Conservation (phyloP, 2,113 vertebrate genomes). For the Sphaerodactylus townsendi region DNA sequence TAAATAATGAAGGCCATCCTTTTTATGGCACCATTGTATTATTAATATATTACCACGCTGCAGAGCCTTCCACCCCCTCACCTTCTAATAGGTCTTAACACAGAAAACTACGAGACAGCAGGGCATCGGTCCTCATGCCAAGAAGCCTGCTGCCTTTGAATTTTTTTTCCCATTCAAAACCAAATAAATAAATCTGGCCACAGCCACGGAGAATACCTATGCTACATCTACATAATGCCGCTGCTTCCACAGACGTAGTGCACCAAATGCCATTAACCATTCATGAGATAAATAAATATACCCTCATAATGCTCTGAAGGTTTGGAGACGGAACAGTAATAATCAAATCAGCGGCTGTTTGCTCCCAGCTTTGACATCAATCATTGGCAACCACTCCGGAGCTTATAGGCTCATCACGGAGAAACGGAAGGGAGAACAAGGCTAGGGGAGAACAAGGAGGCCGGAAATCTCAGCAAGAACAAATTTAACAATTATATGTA, state of each 20-base stretch:
- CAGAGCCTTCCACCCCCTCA: neutral
- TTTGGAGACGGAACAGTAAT: conserved; percentile 68
- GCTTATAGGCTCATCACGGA: conserved; percentile 38
- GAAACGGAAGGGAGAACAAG: conserved; percentile 40
- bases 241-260: conserved; percentile 25
- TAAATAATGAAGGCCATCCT: conserved; percentile 67
- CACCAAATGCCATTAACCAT: conserved; percentile 49
- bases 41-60: conserved; percentile 68
- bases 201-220: conserved; percentile 26
- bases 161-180: conserved; percentile 8
- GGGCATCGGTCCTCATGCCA: neutral
- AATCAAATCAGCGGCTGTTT: conserved; percentile 74
- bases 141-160: neutral
- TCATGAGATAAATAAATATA: conserved; percentile 57
- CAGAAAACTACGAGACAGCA: conserved; percentile 18
- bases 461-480: neutral
- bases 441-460: neutral
- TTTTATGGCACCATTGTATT: conserved; percentile 66
- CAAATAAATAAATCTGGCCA: conserved; percentile 33
- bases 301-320: conserved; percentile 62
- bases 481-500: fast-evolving
- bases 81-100: conserved; percentile 44
- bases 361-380: conserved; percentile 61
- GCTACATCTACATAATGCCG: neutral
- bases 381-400: conserved; percentile 43